Evolutionary conservation across 2,888 invertebrate species (phyloP).

Genomic region (Rhodophaea formosa): DNA sequence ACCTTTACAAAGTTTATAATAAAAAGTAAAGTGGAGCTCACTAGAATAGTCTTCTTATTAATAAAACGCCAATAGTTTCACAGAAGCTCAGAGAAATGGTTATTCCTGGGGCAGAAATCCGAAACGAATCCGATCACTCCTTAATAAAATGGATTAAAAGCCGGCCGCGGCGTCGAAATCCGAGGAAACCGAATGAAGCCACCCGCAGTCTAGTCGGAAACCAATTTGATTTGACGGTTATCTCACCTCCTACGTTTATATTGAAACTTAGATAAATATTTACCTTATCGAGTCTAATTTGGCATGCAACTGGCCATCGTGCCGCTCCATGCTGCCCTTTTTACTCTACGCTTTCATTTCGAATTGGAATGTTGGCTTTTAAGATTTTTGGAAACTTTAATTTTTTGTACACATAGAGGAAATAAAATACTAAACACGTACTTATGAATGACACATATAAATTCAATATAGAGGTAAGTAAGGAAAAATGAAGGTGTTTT

Average conservation of each 20-base stretch:
- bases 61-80: not conserved
- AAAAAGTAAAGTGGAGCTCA: too few species aligned
- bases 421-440: too few species aligned
- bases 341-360: conserved; percentile 29
- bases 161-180: conserved; percentile 47
- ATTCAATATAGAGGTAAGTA: too few species aligned
- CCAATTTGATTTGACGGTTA: conserved; percentile 77
- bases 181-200: conserved; percentile 53
- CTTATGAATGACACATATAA: too few species aligned
- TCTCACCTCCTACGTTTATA: conserved; percentile 78
- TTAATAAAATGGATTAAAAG: conserved; percentile 29
- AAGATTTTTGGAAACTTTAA: not conserved
- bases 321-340: conserved; percentile 48
- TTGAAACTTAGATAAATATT: conserved; percentile 80
- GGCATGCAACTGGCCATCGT: conserved; percentile 68
- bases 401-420: too few species aligned
- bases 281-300: conserved; percentile 78
- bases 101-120: not conserved
- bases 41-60: too few species aligned
- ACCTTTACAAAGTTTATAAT: too few species aligned
- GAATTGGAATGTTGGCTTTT: conserved; percentile 24
- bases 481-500: too few species aligned
- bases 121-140: conserved; percentile 19
- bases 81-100: not conserved
- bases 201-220: conserved; percentile 72